Evolutionary conservation across 2,113 vertebrate genomes (phyloP).

Genomic region (Loxodonta africana): DNA sequence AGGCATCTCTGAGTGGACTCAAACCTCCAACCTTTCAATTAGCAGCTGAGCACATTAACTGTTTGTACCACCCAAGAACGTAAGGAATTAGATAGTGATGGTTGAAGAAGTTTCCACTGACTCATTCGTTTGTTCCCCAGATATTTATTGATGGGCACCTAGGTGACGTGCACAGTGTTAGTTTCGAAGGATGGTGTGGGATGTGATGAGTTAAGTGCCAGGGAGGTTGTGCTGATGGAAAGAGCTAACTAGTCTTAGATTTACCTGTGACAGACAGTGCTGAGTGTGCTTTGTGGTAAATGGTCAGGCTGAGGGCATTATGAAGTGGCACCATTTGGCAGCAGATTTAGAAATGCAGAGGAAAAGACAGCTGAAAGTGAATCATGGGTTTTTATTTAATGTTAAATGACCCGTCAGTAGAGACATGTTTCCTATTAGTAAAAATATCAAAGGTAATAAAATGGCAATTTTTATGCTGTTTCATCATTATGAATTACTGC

Average conservation of each 20-base stretch:
- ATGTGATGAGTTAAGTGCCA: background rate
- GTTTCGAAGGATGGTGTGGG: background rate
- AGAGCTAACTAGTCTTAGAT: fast-evolving
- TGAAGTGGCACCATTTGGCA: background rate
- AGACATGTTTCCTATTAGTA: background rate
- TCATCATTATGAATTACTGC: background rate
- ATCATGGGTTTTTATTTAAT: background rate
- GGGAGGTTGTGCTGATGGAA: background rate
- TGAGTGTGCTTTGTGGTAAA: background rate
- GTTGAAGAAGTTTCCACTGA: background rate
- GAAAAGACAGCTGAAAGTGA: background rate
- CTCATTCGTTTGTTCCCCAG: background rate
- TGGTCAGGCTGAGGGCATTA: background rate
- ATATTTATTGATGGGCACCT: background rate
- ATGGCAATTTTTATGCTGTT: background rate
- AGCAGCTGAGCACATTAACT: no score
- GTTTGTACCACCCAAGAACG: no score
- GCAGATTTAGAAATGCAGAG: background rate
- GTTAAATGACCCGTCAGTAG: background rate
- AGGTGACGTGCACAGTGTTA: background rate
- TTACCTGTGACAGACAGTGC: no score
- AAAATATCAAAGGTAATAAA: background rate
- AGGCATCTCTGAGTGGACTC: no score
- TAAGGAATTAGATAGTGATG: background rate
- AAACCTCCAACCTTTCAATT: no score